Evolutionary conservation across 2,888 invertebrate genomes (phyloP).

Genomic region (Nemotelus nigrinus): DNA sequence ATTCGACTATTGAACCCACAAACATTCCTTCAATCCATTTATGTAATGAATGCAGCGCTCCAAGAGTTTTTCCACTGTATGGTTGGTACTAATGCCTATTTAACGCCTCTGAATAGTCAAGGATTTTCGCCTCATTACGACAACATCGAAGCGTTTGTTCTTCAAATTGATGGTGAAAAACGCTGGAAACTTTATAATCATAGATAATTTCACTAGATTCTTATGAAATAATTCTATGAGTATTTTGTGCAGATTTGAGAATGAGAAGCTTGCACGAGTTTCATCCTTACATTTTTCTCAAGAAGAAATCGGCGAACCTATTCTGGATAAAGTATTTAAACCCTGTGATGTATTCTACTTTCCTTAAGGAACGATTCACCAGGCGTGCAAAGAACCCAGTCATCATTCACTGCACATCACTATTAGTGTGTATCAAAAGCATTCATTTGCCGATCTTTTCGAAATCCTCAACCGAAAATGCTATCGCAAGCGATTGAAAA

Average conservation of each 20-base stretch:
- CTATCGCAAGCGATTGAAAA: slow-evolving; percentile 76
- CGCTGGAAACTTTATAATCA: slow-evolving; percentile 93
- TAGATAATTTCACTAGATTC: slow-evolving; percentile 59
- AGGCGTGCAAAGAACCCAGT: slow-evolving; percentile 80
- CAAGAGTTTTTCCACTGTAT: slow-evolving; percentile 95
- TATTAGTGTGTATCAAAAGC: slow-evolving; percentile 89
- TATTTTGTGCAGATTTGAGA: slow-evolving; percentile 58
- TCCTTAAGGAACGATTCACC: slow-evolving; percentile 88
- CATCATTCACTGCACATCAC: slow-evolving; percentile 95
- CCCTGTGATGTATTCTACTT: slow-evolving; percentile 95
- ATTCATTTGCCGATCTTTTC: slow-evolving; percentile 89
- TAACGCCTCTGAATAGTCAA: slow-evolving; percentile 95
- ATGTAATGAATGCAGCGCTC: slow-evolving; percentile 76
- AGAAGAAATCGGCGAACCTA: slow-evolving; percentile 80
- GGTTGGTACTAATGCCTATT: slow-evolving; percentile 94
- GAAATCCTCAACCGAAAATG: slow-evolving; percentile 82
- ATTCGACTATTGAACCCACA: slow-evolving; percentile 90
- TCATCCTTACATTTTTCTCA: slow-evolving; percentile 84
- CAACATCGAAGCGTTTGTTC: slow-evolving; percentile 97
- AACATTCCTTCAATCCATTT: slow-evolving; percentile 77
- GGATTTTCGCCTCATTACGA: slow-evolving; percentile 99
- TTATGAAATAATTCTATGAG: neutral
- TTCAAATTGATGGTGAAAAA: slow-evolving; percentile 96
- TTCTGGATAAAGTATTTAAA: slow-evolving; percentile 80
- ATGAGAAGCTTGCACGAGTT: slow-evolving; percentile 79